These are phyloP conservation scores for Eupsittula cactorum DNA, from an alignment of 2,113 vertebrate species.

Conservation along the genomic window DNA sequence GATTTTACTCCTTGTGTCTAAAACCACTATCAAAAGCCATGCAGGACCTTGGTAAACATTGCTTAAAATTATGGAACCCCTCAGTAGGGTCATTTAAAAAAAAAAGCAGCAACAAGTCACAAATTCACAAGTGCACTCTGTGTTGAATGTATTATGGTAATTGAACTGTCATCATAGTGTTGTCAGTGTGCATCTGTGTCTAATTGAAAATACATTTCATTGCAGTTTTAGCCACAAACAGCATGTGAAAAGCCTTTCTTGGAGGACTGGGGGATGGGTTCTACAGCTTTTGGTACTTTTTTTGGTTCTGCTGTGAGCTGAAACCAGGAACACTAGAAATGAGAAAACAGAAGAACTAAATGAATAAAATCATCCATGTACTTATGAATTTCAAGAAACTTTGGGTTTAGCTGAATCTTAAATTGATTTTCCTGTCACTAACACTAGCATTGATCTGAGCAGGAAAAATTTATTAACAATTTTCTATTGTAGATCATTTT, in stretches of 20 bases:
- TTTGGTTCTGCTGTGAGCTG: not conserved
- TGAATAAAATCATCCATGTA: not conserved
- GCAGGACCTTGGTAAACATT: not conserved
- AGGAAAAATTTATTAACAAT: slow-evolving; percentile 22
- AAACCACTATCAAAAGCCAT: not conserved
- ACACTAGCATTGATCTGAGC: not conserved
- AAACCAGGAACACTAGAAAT: not conserved
- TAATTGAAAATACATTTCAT: slow-evolving; percentile 34
- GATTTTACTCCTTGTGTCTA: not conserved
- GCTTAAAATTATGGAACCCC: not conserved
- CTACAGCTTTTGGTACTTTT: not conserved
- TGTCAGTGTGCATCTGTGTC: slow-evolving; percentile 15
- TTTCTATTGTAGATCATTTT: slow-evolving; percentile 37
- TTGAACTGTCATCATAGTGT: slow-evolving; percentile 5
- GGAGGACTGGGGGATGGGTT: not conserved
- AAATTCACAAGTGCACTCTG: not conserved
- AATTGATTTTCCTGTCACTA: not conserved
- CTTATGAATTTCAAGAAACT: not conserved
- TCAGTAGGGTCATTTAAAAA: not conserved
- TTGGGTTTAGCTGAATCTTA: not conserved
- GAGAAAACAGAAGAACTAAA: not conserved
- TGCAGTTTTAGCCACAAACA: not conserved
- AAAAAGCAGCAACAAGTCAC: not conserved
- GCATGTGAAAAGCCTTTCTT: not conserved
- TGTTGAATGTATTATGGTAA: not conserved